phyloP scores from a whole-genome alignment of 2,113 vertebrate genomes.

The Oncorhynchus kisutch region DNA sequence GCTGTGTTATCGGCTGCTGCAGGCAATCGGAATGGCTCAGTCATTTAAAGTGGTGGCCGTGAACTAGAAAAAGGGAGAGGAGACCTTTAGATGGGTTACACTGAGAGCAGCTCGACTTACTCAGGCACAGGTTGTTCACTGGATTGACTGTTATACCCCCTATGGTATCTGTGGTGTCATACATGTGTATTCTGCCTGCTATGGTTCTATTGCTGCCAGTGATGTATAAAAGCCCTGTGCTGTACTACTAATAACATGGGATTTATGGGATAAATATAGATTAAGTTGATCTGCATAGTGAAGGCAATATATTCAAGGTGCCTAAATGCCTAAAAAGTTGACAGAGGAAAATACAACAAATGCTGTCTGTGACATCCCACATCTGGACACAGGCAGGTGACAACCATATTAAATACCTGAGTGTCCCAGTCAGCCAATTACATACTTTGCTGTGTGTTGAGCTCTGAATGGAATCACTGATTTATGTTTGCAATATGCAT shows the following conservation, averaged over 20 bases:
- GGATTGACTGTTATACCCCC: no score
- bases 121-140: no score
- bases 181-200: not conserved
- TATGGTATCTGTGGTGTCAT: no score
- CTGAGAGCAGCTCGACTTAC: no score
- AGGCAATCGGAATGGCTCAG: slow-evolving; percentile 34
- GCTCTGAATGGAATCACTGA: slow-evolving; percentile 14
- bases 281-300: not conserved
- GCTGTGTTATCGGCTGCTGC: slow-evolving; percentile 35
- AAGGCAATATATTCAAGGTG: not conserved
- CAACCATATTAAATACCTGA: slow-evolving; percentile 20
- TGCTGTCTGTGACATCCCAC: not conserved
- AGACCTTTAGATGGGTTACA: not conserved
- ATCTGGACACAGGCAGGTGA: slow-evolving; percentile 5
- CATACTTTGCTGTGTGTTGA: not conserved
- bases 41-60: not conserved
- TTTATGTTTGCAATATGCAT: not conserved
- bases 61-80: not conserved
- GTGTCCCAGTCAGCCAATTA: not conserved
- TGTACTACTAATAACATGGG: not conserved
- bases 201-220: not conserved
- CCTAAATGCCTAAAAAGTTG: no score
- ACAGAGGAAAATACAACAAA: not conserved
- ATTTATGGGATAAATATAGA: not conserved
- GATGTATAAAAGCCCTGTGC: not conserved